Percentiles rank a stretch among this genome's conserved stretches.
Evolutionary conservation across 2,888 invertebrate genomes (phyloP).

Genomic region (Dexiosoma caninum): DNA sequence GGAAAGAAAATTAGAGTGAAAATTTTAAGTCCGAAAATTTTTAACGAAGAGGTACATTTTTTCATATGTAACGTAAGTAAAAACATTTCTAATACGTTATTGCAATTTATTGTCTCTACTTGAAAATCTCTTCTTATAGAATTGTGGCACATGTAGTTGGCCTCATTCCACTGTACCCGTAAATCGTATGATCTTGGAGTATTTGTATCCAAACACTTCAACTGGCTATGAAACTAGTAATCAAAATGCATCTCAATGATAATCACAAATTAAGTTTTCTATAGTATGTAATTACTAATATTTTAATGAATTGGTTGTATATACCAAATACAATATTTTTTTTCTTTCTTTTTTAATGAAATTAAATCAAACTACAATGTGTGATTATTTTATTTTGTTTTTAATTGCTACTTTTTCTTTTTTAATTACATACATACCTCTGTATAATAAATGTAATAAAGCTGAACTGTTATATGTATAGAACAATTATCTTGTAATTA

Average conservation of each 20-base stretch:
- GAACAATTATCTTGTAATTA: no score
- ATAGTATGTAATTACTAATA: background rate
- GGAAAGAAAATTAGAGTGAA: constrained; percentile 62
- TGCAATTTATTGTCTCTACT: background rate
- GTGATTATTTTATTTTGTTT: constrained; percentile 21
- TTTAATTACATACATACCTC: background rate
- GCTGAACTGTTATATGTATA: constrained; percentile 48
- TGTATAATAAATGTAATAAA: constrained; percentile 40
- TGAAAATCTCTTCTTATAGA: constrained; percentile 54
- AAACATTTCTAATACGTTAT: background rate
- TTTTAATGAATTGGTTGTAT: constrained; percentile 22
- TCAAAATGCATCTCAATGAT: constrained; percentile 44
- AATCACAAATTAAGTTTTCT: background rate
- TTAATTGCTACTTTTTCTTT: background rate
- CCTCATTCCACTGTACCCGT: constrained; percentile 57
- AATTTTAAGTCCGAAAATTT: constrained; percentile 61
- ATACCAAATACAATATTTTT: constrained; percentile 4
- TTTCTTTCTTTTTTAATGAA: background rate
- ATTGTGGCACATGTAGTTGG: constrained; percentile 66
- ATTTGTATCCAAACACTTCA: constrained; percentile 43
- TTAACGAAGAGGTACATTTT: constrained; percentile 62
- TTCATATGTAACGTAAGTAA: constrained; percentile 68
- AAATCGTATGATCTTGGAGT: constrained; percentile 36
- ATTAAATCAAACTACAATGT: constrained; percentile 10
- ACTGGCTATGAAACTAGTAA: constrained; percentile 28